phyloP scores from a whole-genome alignment of 2,888 invertebrate species.

The Caenorhabditis sp. region DNA sequence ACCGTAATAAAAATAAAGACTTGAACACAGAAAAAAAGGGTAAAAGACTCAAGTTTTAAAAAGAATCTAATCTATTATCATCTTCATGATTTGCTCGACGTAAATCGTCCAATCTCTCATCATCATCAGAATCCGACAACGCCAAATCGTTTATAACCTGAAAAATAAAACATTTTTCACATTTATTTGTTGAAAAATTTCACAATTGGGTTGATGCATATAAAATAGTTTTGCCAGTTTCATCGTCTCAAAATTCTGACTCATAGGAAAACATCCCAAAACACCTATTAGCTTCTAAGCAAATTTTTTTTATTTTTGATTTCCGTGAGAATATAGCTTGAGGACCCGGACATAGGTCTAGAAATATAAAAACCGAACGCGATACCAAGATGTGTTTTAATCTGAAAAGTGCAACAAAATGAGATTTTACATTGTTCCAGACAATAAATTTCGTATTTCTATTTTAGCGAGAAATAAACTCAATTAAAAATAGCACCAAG shows the following conservation, averaged over 20 bases:
- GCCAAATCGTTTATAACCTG: conserved; percentile 67
- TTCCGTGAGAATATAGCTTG: no score
- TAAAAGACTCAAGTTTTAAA: conserved; percentile 11
- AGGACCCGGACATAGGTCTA: no score
- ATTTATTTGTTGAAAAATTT: no score
- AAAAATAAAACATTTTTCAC: background rate
- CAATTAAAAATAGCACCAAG: no score
- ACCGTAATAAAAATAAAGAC: conserved; percentile 17
- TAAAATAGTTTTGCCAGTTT: no score
- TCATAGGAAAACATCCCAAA: no score
- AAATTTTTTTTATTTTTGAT: no score
- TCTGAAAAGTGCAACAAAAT: background rate
- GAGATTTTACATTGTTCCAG: background rate
- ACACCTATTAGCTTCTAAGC: no score
- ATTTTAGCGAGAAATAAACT: background rate
- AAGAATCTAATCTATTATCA: conserved; percentile 31
- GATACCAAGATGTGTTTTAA: background rate
- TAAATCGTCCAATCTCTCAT: conserved; percentile 51
- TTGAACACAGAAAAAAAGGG: background rate
- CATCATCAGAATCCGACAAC: conserved; percentile 67
- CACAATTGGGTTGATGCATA: no score
- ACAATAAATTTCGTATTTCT: background rate
- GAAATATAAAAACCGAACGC: no score
- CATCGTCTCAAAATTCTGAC: no score
- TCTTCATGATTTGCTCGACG: conserved; percentile 27